Percentiles rank a stretch among this genome's conserved stretches.
Conservation (phyloP, 2,113 vertebrate genomes). For the Willisornis vidua region DNA sequence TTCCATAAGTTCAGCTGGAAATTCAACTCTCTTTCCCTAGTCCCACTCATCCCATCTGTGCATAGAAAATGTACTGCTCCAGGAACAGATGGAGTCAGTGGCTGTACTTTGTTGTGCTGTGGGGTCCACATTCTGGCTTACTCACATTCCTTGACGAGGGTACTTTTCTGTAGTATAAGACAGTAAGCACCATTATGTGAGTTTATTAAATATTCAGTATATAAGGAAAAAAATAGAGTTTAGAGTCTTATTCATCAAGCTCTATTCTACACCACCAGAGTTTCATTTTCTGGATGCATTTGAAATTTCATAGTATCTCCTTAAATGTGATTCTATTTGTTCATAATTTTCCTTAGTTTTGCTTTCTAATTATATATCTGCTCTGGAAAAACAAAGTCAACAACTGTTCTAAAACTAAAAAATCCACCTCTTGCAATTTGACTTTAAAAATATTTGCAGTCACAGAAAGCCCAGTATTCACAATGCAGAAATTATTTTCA, state of each 20-base stretch:
- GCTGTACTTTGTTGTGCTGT: neutral
- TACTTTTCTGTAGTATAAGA: neutral
- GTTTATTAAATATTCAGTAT: neutral
- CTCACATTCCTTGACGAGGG: neutral
- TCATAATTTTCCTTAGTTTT: neutral
- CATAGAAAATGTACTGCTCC: neutral
- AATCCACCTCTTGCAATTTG: neutral
- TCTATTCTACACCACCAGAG: neutral
- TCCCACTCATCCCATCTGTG: constrained; percentile 32
- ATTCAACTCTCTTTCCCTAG: neutral
- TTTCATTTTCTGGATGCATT: neutral
- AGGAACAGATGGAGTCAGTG: constrained; percentile 24
- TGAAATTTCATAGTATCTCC: neutral
- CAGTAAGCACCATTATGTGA: neutral
- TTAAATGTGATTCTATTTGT: neutral
- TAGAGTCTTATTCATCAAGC: neutral
- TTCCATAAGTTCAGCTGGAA: constrained; percentile 1
- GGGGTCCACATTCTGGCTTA: neutral
- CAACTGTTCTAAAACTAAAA: neutral
- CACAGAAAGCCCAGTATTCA: constrained; percentile 3
- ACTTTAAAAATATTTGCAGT: constrained; percentile 2
- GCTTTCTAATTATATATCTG: neutral
- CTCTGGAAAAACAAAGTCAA: neutral
- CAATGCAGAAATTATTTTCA: neutral
- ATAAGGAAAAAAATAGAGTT: neutral